Evolutionary conservation across 1,140 invertebrate species (phyloP).

Genomic region (Euwallacea fornicatus): DNA sequence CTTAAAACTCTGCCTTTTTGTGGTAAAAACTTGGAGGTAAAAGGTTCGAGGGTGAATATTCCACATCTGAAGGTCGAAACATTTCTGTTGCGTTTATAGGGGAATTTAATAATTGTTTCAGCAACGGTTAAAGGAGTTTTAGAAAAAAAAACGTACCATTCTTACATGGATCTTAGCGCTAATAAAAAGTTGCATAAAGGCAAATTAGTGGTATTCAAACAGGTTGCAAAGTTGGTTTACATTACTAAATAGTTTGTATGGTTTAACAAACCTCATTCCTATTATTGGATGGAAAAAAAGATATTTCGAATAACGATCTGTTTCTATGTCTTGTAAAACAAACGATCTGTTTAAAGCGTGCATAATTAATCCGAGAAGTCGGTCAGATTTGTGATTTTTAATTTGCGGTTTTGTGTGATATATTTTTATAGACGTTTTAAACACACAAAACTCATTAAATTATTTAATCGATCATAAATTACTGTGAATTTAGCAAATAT

Average conservation of each 20-base stretch:
- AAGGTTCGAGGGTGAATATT: background rate
- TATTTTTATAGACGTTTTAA: constrained; percentile 19
- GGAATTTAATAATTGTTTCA: too few species aligned
- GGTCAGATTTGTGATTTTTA: constrained; percentile 22
- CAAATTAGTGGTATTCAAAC: too few species aligned
- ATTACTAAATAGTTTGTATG: background rate
- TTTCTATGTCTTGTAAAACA: constrained; percentile 12
- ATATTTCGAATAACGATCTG: background rate
- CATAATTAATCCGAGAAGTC: constrained; percentile 9
- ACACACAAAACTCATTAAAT: constrained; percentile 27
- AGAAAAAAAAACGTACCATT: too few species aligned
- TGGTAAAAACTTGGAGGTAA: background rate
- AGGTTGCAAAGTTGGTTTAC: too few species aligned
- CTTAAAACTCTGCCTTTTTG: background rate
- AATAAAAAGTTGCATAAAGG: too few species aligned
- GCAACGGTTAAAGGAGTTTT: too few species aligned
- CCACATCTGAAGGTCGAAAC: too few species aligned
- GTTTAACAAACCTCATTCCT: constrained; percentile 2
- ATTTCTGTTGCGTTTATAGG: too few species aligned
- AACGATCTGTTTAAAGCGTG: constrained; percentile 14
- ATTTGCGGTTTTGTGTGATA: constrained; percentile 18
- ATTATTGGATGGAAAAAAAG: constrained; percentile 1
- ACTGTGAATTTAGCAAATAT: constrained; percentile 15
- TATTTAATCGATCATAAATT: constrained; percentile 24
- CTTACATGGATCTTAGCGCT: too few species aligned